Evolutionary conservation across 2,888 invertebrate genomes (phyloP).

Genomic region (Melolontha melolontha): DNA sequence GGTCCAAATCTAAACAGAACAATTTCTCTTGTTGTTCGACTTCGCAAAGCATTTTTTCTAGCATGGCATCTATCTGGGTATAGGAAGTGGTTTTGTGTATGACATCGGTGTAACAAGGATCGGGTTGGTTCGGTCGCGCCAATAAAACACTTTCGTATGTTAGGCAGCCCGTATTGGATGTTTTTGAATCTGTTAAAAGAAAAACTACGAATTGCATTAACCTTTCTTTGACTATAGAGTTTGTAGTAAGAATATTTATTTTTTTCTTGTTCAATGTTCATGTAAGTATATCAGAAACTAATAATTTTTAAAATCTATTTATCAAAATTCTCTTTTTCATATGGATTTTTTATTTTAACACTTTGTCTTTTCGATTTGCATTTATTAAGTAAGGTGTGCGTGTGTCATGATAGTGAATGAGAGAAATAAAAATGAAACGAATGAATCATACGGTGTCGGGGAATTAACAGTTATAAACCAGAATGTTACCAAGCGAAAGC

Average conservation of each 20-base stretch:
- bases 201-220: slow-evolving; percentile 47
- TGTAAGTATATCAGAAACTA: slow-evolving; percentile 5
- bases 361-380: background rate
- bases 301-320: background rate
- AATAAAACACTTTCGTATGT: slow-evolving; percentile 63
- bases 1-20: slow-evolving; percentile 59
- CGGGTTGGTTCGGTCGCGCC: slow-evolving; percentile 52
- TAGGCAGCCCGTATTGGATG: slow-evolving; percentile 54
- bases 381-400: slow-evolving; percentile 5
- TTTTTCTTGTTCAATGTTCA: background rate
- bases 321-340: slow-evolving; percentile 19
- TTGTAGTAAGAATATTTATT: slow-evolving; percentile 55
- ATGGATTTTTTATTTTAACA: slow-evolving; percentile 3
- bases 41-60: slow-evolving; percentile 64
- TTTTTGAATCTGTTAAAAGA: slow-evolving; percentile 56
- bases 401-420: slow-evolving; percentile 53
- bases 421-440: slow-evolving; percentile 48
- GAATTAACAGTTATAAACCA: slow-evolving; percentile 49
- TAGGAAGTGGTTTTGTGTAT: slow-evolving; percentile 58
- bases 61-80: slow-evolving; percentile 63
- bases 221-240: slow-evolving; percentile 40
- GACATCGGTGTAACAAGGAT: slow-evolving; percentile 37
- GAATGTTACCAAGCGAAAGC: slow-evolving; percentile 52
- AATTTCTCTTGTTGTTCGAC: slow-evolving; percentile 63
- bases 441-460: slow-evolving; percentile 40